phyloP scores from a whole-genome alignment of 35 echinoderm and acorn worm genomes.

The Holothuria glaberrima region DNA sequence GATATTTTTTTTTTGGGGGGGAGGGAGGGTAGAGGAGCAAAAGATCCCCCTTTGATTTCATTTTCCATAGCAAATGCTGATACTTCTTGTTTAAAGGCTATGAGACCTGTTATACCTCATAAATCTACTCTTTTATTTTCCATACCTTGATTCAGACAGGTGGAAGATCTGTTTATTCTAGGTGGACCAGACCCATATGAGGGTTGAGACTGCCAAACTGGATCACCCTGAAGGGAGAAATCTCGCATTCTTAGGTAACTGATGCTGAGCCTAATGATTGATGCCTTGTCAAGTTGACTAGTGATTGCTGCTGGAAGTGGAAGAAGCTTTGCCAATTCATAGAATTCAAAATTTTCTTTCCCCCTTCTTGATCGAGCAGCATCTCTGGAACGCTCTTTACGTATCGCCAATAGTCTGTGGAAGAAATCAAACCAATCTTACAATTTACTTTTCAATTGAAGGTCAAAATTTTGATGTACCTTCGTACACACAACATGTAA shows the following conservation, averaged over 20 bases:
- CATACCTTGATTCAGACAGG: constrained; percentile 50
- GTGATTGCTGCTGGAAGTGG: constrained; percentile 96
- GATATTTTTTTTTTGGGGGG: neutral
- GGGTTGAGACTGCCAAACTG: constrained; percentile 83
- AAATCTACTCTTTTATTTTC: neutral
- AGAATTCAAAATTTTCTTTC: constrained; percentile 99
- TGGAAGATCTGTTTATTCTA: constrained; percentile 48
- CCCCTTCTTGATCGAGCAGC: constrained; percentile 90
- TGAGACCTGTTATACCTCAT: too few relatives aligned
- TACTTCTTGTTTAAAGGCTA: too few relatives aligned
- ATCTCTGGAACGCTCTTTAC: constrained; percentile 96
- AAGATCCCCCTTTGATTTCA: neutral
- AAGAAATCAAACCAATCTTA: neutral
- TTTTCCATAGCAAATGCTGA: neutral
- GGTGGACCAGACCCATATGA: constrained; percentile 19
- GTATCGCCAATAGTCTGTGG: constrained; percentile 81
- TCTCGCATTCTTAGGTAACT: constrained; percentile 92
- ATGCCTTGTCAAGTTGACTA: constrained; percentile 98
- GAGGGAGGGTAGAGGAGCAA: too few relatives aligned
- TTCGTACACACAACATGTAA: too few relatives aligned
- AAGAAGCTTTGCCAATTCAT: constrained; percentile 96
- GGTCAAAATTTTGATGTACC: too few relatives aligned
- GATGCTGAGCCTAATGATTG: constrained; percentile 97
- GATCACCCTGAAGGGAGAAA: constrained; percentile 91
- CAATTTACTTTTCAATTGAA: too few relatives aligned